Base-by-base conservation (phyloP, 2,797 vertebrate genomes). In the Bucorvus abyssinicus region DNA sequence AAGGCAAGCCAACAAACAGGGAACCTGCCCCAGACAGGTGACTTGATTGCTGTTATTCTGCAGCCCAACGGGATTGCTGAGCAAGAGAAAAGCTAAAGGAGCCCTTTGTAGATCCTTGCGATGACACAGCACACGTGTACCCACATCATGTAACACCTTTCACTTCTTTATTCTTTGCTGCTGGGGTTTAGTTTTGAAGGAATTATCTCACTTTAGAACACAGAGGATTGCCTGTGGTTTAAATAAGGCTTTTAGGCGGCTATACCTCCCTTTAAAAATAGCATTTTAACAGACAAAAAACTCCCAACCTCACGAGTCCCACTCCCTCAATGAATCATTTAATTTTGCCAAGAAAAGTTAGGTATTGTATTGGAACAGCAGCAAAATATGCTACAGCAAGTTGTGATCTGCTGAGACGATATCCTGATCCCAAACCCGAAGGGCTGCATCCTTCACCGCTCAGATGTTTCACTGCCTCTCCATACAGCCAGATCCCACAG, bases 11-110 rank as follows among this genome's bases (percentile, higher is more conserved):
- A 93, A 81, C 77, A 90, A 90, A 93, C 63, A 78, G 82, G 82
- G 89, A 71, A 55, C 21, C 15, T 81, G 57, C 57, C 82, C 76
- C 49, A 14, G 82, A 88, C 67, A 55, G 82, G 83, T 56, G 82
- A 65, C 83, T 84, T 55, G 84, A 93, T 53, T 92, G 82, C 82
- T 81, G 91, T 56, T 52, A 79, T 76, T 93, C 71, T 84, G 82
- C 89, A 83, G 83, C 92, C 87, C 89, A n/a, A 91, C 2, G 16
- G 91, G 78, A 87, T 63, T 75, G 91, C 84, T 90, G 87, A 93
- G 91, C 76, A 63, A 60, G 65, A 87, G 84, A 83, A 94, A 87
- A 88, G 91, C 89, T 89, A 53, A 94, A 92, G 73, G 73, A 96
- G 55, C 34, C 55, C 42, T 92, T 83, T 92, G 84, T 52, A 94